Conservation (phyloP, 2,888 invertebrate species). For the Macrophya annulata region DNA sequence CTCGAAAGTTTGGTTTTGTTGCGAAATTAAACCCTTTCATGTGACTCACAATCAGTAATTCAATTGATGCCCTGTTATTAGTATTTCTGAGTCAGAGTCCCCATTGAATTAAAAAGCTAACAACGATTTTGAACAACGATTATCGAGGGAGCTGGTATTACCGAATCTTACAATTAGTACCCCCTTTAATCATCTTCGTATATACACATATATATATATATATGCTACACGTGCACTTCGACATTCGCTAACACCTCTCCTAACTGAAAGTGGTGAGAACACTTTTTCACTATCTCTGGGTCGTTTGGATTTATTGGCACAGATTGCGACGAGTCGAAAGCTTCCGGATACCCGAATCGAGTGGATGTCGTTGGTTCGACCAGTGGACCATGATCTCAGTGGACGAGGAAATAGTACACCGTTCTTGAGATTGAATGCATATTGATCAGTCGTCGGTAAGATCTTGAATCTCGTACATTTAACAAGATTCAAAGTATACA, state of each 20-base stretch:
- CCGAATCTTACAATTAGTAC: not conserved
- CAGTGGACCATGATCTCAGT: slow-evolving; percentile 26
- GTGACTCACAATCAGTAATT: slow-evolving; percentile 15
- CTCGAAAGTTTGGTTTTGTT: not conserved
- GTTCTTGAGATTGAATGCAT: slow-evolving; percentile 31
- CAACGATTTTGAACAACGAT: not conserved
- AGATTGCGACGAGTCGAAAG: slow-evolving; percentile 29
- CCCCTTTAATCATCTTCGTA: not conserved
- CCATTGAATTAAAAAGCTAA: not conserved
- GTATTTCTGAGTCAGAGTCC: not conserved
- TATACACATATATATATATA: too few species aligned
- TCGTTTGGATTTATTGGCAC: slow-evolving; percentile 38
- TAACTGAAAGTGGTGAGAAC: slow-evolving; percentile 22
- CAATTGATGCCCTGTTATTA: slow-evolving; percentile 22
- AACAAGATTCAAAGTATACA: slow-evolving; percentile 24
- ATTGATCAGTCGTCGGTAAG: slow-evolving; percentile 21
- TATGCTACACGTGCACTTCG: not conserved
- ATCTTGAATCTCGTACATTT: slow-evolving; percentile 34
- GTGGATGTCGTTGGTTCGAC: slow-evolving; percentile 37
- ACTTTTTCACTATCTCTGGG: slow-evolving; percentile 33
- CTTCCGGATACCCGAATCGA: slow-evolving; percentile 39
- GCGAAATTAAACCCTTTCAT: not conserved
- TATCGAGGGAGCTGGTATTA: slow-evolving; percentile 1
- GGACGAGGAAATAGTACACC: slow-evolving; percentile 7
- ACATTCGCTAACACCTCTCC: not conserved